These are phyloP conservation scores for Stegophylla sp. DNA, from an alignment of 2,888 invertebrate species.

Conservation along the genomic window DNA sequence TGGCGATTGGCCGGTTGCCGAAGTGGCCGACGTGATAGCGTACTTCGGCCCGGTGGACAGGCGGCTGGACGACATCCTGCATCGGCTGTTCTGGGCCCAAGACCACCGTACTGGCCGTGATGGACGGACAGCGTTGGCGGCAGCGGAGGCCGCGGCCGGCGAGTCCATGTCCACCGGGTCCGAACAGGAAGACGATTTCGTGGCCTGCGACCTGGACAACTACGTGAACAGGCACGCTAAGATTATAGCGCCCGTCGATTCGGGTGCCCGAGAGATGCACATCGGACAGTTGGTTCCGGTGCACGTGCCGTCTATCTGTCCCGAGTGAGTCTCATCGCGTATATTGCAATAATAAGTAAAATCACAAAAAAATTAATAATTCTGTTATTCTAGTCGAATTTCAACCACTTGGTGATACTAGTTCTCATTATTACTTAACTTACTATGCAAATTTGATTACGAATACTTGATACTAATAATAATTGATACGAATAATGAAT, in stretches of 20 bases:
- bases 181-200: constrained; percentile 17
- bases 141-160: not conserved
- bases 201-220: constrained; percentile 3
- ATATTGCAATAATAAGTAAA: too few species aligned
- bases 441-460: too few species aligned
- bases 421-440: too few species aligned
- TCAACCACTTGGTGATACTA: too few species aligned
- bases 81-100: constrained; percentile 20
- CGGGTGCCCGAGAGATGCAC: not conserved
- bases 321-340: not conserved
- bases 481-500: too few species aligned
- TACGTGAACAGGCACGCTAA: not conserved
- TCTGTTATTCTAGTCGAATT: too few species aligned
- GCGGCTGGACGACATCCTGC: constrained; percentile 25
- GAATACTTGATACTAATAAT: too few species aligned
- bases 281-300: not conserved
- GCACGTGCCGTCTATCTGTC: not conserved
- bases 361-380: too few species aligned
- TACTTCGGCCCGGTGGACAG: constrained; percentile 23
- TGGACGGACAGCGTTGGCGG: not conserved
- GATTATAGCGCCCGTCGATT: not conserved
- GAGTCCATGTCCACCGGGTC: constrained; percentile 28
- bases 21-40: not conserved
- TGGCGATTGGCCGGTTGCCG: not conserved
- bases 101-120: not conserved